phyloP scores from a whole-genome alignment of 2,888 invertebrate species.

The Parochlus steinenii region DNA sequence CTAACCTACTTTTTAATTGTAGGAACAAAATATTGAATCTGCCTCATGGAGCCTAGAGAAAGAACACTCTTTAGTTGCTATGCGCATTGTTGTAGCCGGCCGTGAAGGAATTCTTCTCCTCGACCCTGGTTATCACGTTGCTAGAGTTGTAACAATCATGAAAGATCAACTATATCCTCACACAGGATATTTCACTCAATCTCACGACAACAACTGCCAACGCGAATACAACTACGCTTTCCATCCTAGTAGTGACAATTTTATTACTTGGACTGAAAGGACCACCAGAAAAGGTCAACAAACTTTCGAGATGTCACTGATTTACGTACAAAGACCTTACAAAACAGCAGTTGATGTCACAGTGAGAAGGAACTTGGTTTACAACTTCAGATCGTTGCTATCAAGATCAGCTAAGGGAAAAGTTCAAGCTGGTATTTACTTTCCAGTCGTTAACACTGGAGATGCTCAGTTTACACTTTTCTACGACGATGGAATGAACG shows the following conservation, averaged over 20 bases:
- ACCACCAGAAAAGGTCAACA: conserved; percentile 50
- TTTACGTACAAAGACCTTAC: conserved; percentile 66
- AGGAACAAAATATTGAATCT: conserved; percentile 29
- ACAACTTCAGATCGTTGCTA: conserved; percentile 65
- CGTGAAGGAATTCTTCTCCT: conserved; percentile 62
- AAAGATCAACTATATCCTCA: conserved; percentile 69
- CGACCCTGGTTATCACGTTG: conserved; percentile 85
- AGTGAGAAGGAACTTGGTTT: conserved; percentile 75
- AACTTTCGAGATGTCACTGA: conserved; percentile 49
- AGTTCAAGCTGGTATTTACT: conserved; percentile 70
- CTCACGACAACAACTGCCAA: conserved; percentile 54
- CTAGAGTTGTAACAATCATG: conserved; percentile 75
- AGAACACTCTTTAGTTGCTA: conserved; percentile 71
- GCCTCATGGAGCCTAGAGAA: conserved; percentile 45
- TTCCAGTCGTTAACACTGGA: conserved; percentile 45
- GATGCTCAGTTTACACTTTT: conserved; percentile 61
- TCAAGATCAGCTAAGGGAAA: conserved; percentile 72
- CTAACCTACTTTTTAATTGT: no score
- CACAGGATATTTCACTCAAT: conserved; percentile 78
- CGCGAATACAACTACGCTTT: conserved; percentile 74
- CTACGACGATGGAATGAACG: conserved; percentile 44
- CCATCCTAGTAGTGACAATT: conserved; percentile 48
- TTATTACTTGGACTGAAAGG: conserved; percentile 72
- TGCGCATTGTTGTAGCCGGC: conserved; percentile 54
- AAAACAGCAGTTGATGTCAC: conserved; percentile 69